Evolutionary conservation across 2,113 vertebrate genomes (phyloP), one percentile per base, ranked within the genome.

Genomic region (Syngnathoides biaculeatus): DNA sequence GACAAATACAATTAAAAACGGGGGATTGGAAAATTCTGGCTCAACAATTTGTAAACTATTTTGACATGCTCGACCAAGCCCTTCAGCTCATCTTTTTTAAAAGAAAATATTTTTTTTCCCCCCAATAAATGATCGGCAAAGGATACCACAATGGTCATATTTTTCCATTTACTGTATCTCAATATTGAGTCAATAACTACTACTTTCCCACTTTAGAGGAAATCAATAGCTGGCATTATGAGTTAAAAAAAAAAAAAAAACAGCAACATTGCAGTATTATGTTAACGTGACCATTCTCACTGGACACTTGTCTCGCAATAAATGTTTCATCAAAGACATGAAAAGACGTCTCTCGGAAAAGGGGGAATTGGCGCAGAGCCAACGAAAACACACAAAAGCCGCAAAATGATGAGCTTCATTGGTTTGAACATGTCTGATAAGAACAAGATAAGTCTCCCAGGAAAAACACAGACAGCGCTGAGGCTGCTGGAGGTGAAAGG

Each of bases 301-400:
- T 67, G 55, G 69, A 69, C 64, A 27, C 71, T 69, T 52, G 67
- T 70, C 73, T 63, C 14, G 48, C 58, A 38, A 73, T 75, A 67
- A 78, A 79, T 74, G 69, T 73, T 77, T 77, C 24, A 76, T 72
- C 50, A 47, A 67, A 73, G 63, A 77, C 57, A 48, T 74, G 65
- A 67, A 71, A 72, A 70, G 64, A 24, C 30, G 65, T 72, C 65
- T 69, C 65, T 71, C 40, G 43, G 17, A 70, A 43, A 70, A 75
- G 74, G 56, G 72, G 20, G 68, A 73, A 85, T 78, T 68, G 81
- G 63, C 10, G 11, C 43, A 48, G 20, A 70, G 72, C 60, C 71
- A 77, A 30, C 11, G 52, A 19, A 67, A 64, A 68, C 66, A 68
- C 66, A 52, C 74, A 79, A 74, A 65, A 43, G 40, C 59, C 67